These are phyloP conservation scores for Bufo gargarizans DNA, from an alignment of 2,113 vertebrate species.

Conservation along the genomic window DNA sequence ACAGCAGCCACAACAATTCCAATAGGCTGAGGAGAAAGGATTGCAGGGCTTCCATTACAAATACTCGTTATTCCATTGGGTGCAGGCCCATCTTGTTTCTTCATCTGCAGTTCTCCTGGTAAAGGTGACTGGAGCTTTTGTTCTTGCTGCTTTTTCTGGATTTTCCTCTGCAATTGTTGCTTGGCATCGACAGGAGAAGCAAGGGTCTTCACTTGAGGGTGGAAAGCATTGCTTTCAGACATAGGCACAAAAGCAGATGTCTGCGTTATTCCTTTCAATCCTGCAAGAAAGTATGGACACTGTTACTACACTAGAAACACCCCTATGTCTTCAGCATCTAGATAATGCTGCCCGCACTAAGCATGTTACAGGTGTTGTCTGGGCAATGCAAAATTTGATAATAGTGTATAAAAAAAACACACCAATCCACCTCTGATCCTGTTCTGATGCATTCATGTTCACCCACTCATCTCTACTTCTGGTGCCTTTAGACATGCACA, in stretches of 20 bases:
- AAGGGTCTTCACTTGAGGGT: conserved; percentile 89
- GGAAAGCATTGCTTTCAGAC: conserved; percentile 89
- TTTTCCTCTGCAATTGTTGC: conserved; percentile 97
- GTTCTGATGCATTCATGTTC: too few relatives aligned
- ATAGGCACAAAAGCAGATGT: conserved; percentile 90
- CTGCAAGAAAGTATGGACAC: conserved; percentile 67
- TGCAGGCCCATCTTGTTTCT: conserved; percentile 76
- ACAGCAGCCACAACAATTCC: conserved; percentile 93
- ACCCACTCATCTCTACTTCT: too few relatives aligned
- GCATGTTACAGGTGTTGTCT: too few relatives aligned
- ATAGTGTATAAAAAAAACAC: too few relatives aligned
- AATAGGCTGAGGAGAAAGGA: conserved; percentile 90
- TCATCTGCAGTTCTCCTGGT: conserved; percentile 81
- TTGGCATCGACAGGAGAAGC: conserved; percentile 93
- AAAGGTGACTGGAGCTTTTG: conserved; percentile 92
- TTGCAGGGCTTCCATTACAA: conserved; percentile 85
- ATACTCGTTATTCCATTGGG: conserved; percentile 77
- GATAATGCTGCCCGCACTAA: neutral
- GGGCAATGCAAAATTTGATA: too few relatives aligned
- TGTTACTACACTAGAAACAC: neutral
- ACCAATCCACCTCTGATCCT: too few relatives aligned
- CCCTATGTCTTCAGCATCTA: neutral
- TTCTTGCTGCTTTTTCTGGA: conserved; percentile 98
- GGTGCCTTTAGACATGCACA: too few relatives aligned
- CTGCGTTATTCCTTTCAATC: conserved; percentile 82